Conservation (phyloP, 2,113 vertebrate species). For the Clarias batrachus region DNA sequence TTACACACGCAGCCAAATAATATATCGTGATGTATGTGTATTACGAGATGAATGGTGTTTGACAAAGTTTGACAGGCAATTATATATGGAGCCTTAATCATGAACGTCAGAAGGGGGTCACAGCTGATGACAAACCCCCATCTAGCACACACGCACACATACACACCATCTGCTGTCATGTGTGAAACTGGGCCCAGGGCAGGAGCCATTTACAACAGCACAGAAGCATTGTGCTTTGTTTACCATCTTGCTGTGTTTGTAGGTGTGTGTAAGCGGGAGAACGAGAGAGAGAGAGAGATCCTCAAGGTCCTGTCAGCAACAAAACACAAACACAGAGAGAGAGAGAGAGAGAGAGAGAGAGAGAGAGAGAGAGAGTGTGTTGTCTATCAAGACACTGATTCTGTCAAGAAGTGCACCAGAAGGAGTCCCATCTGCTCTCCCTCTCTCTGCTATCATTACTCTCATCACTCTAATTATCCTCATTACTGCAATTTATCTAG, state of each 20-base stretch:
- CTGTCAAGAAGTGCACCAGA: conserved; percentile 48
- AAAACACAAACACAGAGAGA: conserved; percentile 47
- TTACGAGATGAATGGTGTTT: conserved; percentile 27
- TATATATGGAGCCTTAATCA: conserved; percentile 27
- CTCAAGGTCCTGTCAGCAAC: conserved; percentile 50
- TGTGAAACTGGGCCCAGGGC: conserved; percentile 25
- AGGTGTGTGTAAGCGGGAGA: conserved; percentile 21
- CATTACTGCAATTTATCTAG: conserved; percentile 53
- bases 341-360: background rate
- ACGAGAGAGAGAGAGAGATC: background rate
- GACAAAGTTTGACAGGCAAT: conserved; percentile 36
- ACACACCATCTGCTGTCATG: conserved; percentile 71
- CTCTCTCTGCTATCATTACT: conserved; percentile 46
- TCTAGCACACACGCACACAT: conserved; percentile 38
- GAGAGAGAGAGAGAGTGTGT: conserved; percentile 10
- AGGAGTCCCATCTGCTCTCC: conserved; percentile 55
- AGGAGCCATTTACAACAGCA: conserved; percentile 17
- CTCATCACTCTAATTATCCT: conserved; percentile 56
- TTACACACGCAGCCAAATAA: background rate
- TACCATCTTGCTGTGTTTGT: conserved; percentile 36
- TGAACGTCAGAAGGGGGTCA: conserved; percentile 1
- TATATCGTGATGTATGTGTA: conserved; percentile 4
- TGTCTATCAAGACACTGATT: conserved; percentile 47
- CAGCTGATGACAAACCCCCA: conserved; percentile 34
- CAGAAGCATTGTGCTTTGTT: conserved; percentile 51